Conservation (phyloP, 2,113 vertebrate genomes). For the Garra rufa region DNA sequence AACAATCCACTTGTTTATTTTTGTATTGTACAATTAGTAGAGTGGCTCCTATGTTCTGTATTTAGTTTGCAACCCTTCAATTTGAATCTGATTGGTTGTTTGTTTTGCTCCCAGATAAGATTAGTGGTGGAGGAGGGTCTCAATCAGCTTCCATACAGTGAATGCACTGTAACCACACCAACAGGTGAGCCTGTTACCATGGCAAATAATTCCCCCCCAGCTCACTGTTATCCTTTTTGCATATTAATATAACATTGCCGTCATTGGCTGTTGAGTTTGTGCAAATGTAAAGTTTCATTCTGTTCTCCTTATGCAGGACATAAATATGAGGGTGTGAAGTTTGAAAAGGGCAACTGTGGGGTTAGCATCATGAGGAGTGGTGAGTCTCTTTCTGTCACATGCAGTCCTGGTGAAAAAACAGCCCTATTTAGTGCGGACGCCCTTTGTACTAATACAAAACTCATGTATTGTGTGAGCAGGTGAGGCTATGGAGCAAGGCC, state of each 20-base stretch:
- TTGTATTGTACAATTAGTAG: neutral
- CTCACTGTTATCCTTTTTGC: constrained; percentile 27
- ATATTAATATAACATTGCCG: neutral
- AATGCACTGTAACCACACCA: constrained; percentile 96
- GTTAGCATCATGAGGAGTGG: constrained; percentile 99
- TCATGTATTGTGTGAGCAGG: constrained; percentile 70
- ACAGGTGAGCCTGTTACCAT: constrained; percentile 79
- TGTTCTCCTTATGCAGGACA: constrained; percentile 81
- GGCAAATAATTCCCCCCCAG: constrained; percentile 10
- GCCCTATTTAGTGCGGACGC: too few relatives aligned
- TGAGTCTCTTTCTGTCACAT: constrained; percentile 69
- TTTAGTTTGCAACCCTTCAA: neutral
- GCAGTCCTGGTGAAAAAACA: neutral
- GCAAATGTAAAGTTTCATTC: neutral
- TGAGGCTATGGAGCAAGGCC: constrained; percentile 96
- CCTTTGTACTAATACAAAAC: neutral
- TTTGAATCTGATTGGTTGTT: constrained; percentile 5
- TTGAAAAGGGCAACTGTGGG: constrained; percentile 98
- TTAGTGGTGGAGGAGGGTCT: constrained; percentile 97
- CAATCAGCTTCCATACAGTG: constrained; percentile 95
- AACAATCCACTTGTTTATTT: neutral
- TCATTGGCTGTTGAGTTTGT: too few relatives aligned
- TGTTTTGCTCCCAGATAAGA: constrained; percentile 83
- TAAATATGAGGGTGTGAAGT: constrained; percentile 97
- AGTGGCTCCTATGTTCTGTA: neutral